Evolutionary conservation across 2,888 invertebrate species (phyloP), one percentile per base, ranked within the genome.

Genomic region (Sclerodermus sp.): DNA sequence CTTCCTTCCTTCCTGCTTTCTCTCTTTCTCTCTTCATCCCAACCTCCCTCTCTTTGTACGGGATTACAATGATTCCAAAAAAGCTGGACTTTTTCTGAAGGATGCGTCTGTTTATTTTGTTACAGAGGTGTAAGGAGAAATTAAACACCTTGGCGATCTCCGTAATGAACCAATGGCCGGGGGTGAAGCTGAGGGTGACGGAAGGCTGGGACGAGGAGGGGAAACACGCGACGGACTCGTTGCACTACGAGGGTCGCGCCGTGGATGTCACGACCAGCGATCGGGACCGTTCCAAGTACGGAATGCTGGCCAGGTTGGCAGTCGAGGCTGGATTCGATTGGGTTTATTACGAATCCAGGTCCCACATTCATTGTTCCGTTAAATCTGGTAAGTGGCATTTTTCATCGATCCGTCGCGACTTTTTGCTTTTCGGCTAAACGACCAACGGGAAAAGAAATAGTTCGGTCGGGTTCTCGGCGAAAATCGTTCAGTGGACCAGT

Each of bases 91-190:
- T n/a, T n/a, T n/a, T n/a, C n/a, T n/a, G n/a, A n/a, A n/a, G n/a
- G n/a, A n/a, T n/a, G n/a, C n/a, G n/a, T n/a, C n/a, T n/a, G n/a
- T n/a, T 30, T 30, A 9, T 30, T 30, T 30, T 30, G 17, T 89
- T 88, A 44, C 87, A 96, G 97, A 86, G 96, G 77, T 95, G 96
- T 81, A 94, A 93, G 79, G 96, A 96, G 81, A 95, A 93, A 79
- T 82, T 97, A 69, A 93, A 96, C 81, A 92, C 92, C 51, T 81
- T 97, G 73, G 95, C 96, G 49, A 92, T 96, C 75, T 91, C 93
- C 68, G 96, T 97, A 79, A 94, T 96, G 93, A 96, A 96, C 82
- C 93, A 93, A 79, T 97, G 97, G 96, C 96, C 96, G 0, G 93
- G 95, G n/a, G 89, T 96, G 56, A 86, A 87, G 66, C 84, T 97